These are phyloP conservation scores for Leucosticte australis DNA, from an alignment of 2,113 vertebrate species.

Conservation along the genomic window DNA sequence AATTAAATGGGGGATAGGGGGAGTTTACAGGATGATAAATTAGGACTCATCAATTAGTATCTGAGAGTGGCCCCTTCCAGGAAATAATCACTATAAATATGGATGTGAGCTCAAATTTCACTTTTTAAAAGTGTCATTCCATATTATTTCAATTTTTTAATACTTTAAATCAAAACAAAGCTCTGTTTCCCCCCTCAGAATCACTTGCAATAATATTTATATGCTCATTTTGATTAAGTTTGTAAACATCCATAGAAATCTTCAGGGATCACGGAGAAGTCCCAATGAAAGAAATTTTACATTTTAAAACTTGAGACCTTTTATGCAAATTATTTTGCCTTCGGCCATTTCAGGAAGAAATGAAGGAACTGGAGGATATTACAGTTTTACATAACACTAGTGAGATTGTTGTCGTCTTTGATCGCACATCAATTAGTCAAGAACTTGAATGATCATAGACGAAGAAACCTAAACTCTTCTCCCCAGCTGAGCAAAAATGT, in stretches of 20 bases:
- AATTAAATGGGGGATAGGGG: background rate
- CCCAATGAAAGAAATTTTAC: slow-evolving; percentile 68
- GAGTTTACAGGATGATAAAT: background rate
- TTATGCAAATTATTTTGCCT: slow-evolving; percentile 79
- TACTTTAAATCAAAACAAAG: background rate
- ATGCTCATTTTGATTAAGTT: slow-evolving; percentile 23
- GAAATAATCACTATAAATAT: background rate
- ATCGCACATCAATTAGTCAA: slow-evolving; percentile 78
- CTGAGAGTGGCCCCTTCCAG: background rate
- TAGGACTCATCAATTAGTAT: slow-evolving; percentile 1
- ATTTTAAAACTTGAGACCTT: slow-evolving; percentile 72
- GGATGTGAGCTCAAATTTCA: background rate
- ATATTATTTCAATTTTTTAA: background rate
- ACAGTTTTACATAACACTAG: slow-evolving; percentile 66
- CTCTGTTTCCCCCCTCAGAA: background rate
- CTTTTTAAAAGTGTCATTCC: background rate
- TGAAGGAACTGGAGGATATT: slow-evolving; percentile 66
- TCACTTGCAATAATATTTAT: slow-evolving; percentile 26
- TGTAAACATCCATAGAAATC: slow-evolving; percentile 62
- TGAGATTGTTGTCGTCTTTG: slow-evolving; percentile 74
- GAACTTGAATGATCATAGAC: slow-evolving; percentile 69
- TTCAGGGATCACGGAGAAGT: slow-evolving; percentile 12
- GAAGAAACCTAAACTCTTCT: slow-evolving; percentile 64
- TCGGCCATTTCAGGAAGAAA: slow-evolving; percentile 75
- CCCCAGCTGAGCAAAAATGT: slow-evolving; percentile 48